phyloP scores from a whole-genome alignment of 2,888 invertebrate genomes.

The Conomelus anceps region DNA sequence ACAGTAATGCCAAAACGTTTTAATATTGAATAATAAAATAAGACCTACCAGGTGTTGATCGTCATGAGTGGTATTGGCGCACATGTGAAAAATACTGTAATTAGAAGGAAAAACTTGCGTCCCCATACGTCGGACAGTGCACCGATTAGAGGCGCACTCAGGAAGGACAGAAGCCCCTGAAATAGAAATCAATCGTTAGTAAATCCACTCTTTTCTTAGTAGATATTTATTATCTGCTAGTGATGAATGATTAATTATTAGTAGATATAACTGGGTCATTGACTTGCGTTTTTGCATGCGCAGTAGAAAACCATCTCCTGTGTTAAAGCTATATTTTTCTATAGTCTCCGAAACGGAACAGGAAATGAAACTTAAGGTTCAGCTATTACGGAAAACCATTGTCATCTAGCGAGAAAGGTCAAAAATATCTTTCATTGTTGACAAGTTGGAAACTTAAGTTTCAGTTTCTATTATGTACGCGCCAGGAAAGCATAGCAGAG shows the following conservation, averaged over 20 bases:
- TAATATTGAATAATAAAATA: neutral
- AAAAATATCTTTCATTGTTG: too few relatives aligned
- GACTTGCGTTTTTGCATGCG: neutral
- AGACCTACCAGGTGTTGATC: constrained; percentile 82
- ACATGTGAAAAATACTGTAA: constrained; percentile 98
- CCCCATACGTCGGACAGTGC: constrained; percentile 98
- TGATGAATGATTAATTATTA: neutral
- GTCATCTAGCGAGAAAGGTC: too few relatives aligned
- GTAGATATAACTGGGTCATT: neutral
- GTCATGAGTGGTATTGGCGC: constrained; percentile 98
- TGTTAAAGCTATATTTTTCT: neutral
- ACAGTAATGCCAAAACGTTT: too few relatives aligned
- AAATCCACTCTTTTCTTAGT: neutral
- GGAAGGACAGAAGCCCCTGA: constrained; percentile 89
- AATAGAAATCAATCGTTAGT: constrained; percentile 20
- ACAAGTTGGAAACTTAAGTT: neutral
- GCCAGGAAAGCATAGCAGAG: too few relatives aligned
- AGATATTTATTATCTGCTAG: neutral
- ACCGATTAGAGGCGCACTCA: constrained; percentile 94
- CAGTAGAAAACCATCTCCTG: neutral
- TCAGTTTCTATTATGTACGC: too few relatives aligned
- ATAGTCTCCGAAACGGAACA: neutral
- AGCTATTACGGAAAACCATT: neutral
- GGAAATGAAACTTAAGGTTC: neutral
- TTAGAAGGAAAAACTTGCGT: constrained; percentile 91